Base-by-base conservation (phyloP, 2,113 vertebrate genomes). In the Dendropsophus ebraccatus region DNA sequence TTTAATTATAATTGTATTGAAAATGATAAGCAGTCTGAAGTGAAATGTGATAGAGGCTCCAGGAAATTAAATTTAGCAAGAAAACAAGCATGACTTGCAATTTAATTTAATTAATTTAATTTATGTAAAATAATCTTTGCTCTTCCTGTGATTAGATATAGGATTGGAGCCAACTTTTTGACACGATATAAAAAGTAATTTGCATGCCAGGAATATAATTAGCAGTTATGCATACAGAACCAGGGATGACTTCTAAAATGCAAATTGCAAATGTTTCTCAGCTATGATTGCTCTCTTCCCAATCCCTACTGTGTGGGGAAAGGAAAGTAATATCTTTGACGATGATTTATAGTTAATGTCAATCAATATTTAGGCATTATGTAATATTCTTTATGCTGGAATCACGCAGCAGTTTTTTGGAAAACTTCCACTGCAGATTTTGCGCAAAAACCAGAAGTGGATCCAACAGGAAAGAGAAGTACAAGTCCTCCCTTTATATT, bases 1-100 rank as follows among this genome's bases (percentile, higher is more conserved):
- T 70, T 70, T 60, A 37, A n/a, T 72, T 50, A 49, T 69, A 82
- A 85, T 88, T 87, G 77, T 69, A 12, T 67, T 28, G 35, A 69
- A 60, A 87, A 82, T 75, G 73, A 87, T 47, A 80, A 74, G 87
- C 56, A 52, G 35, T 21, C n/a, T 80, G 58, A 60, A 67, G 76
- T 83, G 32, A 76, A 52, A 11, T 14, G n/a, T 56, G 62, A 78
- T 60, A 47, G 81, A 83, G 74, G 58, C 41, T 45, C 50, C 10
- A 86, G 58, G 58, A 86, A 83, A 82, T 70, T 65, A 50, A 5
- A 35, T 81, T 45, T 65, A 56, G 78, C 35, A 30, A 65, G 19
- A 79, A 60, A 79, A 79, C 50, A 56, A 56, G 9, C 32, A 58
- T 23, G 76, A 37, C 54, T 58, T 79, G n/a, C 35, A 13, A 32